Conservation (phyloP, 1,140 invertebrate genomes). For the Cyclargus thomasi region DNA sequence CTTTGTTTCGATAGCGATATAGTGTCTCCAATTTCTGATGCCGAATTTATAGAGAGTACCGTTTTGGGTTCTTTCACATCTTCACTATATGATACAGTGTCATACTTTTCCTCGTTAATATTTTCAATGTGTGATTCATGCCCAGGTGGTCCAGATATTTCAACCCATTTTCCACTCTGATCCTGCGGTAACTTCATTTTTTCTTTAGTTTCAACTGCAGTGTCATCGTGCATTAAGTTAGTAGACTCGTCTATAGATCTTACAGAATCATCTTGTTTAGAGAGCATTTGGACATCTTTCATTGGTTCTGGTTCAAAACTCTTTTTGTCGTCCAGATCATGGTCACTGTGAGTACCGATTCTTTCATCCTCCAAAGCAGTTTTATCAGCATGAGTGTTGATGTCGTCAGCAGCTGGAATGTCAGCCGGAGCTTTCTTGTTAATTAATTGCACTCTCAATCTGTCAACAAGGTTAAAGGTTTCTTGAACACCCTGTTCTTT, state of each 20-base stretch:
- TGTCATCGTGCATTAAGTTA: constrained; percentile 19
- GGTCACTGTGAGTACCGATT: constrained; percentile 24
- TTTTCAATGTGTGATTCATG: constrained; percentile 35
- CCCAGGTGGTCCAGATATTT: constrained; percentile 31
- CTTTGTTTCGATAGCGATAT: constrained; percentile 64
- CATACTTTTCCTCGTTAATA: constrained; percentile 45
- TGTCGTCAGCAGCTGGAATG: constrained; percentile 40
- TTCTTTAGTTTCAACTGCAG: constrained; percentile 25
- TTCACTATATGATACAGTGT: constrained; percentile 40
- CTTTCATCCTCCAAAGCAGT: constrained; percentile 27
- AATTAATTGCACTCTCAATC: constrained; percentile 78
- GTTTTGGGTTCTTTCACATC: constrained; percentile 46
- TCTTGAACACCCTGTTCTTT: constrained; percentile 82
- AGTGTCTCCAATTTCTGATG: constrained; percentile 54
- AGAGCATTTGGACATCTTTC: constrained; percentile 20
- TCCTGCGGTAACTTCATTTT: constrained; percentile 18
- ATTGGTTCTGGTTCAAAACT: constrained; percentile 18
- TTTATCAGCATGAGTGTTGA: constrained; percentile 35
- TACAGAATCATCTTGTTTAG: constrained; percentile 24
- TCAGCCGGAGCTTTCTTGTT: constrained; percentile 53
- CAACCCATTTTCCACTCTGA: constrained; percentile 47
- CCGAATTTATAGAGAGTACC: constrained; percentile 46
- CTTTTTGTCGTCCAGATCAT: constrained; percentile 33
- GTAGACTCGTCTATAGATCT: constrained; percentile 22
- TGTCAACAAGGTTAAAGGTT: constrained; percentile 86